Evolutionary conservation across 2,113 vertebrate genomes (phyloP), one percentile per base, ranked within the genome.

Genomic region (Phainopepla nitens): DNA sequence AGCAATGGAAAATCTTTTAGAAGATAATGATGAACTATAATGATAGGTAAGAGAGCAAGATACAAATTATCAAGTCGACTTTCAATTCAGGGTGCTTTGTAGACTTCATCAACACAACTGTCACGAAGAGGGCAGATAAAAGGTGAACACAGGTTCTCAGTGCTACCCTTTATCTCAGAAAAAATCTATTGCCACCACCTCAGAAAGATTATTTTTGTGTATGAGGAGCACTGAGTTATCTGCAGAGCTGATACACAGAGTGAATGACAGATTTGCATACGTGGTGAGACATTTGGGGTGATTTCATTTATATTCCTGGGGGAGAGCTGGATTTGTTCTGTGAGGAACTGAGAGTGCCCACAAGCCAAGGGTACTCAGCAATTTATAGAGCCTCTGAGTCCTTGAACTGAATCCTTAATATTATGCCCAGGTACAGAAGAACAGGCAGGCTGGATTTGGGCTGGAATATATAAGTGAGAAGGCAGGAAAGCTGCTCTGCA

Each of bases 31-130:
- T 90, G 79, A 64, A 80, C 77, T 66, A 41, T 82, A 91, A 92
- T 92, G 91, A 89, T 83, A 96, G 83, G 77, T 93, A 94, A 91
- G 90, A 93, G 60, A 95, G 53, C 33, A 93, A 94, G 91, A 87
- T 80, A 79, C 62, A 82, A 94, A 96, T 90, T 94, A 91, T 94
- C 81, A 96, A 82, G 79, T n/a, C 2, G 2, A 72, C 49, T 94
- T 96, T 93, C 87, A 79, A 47, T 89, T 84, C 70, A 72, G 36
- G 4, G 45, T 85, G 79, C 76, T 92, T 82, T 82, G 45, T 89
- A 83, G 91, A 83, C 76, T 90, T 94, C 94, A 95, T 86, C 87
- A 95, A 85, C 82, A 89, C 42, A 89, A 76, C 69, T 3, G 3
- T 73, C 83, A 92, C 1, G 3, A 87, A 93, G 45, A 82, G 73